Conservation (phyloP, 2,888 invertebrate species). For the Rhagonycha lutea region DNA sequence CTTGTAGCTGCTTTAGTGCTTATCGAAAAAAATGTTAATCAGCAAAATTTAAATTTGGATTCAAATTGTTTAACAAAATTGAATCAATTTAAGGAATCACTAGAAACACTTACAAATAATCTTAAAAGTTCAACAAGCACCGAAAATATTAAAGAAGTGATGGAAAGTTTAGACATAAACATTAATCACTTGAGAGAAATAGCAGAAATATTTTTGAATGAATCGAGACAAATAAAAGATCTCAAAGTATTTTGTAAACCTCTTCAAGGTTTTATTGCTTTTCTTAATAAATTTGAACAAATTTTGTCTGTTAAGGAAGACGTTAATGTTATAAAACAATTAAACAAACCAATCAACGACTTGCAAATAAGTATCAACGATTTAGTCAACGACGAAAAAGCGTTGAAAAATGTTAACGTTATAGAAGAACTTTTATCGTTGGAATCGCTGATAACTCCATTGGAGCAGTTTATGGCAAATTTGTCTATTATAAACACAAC, state of each 20-base stretch:
- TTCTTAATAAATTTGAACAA: background rate
- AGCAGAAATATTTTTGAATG: background rate
- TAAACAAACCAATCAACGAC: constrained; percentile 11
- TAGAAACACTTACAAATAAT: constrained; percentile 6
- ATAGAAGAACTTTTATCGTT: background rate
- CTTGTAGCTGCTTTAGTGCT: background rate
- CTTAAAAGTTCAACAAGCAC: background rate
- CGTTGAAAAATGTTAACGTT: background rate
- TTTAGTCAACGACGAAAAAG: constrained; percentile 2
- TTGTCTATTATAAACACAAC: background rate
- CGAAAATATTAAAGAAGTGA: background rate
- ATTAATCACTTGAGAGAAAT: background rate
- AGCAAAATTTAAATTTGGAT: background rate
- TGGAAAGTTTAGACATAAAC: background rate
- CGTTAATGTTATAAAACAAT: background rate
- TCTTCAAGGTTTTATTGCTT: constrained; percentile 9
- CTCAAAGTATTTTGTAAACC: background rate
- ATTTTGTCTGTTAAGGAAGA: background rate
- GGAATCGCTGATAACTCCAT: background rate
- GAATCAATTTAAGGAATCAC: constrained; percentile 5
- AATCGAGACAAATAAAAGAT: background rate
- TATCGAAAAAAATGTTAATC: background rate
- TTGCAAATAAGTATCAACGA: constrained; percentile 14
- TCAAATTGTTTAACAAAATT: background rate
- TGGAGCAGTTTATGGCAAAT: background rate